Evolutionary conservation across 2,888 invertebrate genomes (phyloP).

Genomic region (Deilephila elpenor): DNA sequence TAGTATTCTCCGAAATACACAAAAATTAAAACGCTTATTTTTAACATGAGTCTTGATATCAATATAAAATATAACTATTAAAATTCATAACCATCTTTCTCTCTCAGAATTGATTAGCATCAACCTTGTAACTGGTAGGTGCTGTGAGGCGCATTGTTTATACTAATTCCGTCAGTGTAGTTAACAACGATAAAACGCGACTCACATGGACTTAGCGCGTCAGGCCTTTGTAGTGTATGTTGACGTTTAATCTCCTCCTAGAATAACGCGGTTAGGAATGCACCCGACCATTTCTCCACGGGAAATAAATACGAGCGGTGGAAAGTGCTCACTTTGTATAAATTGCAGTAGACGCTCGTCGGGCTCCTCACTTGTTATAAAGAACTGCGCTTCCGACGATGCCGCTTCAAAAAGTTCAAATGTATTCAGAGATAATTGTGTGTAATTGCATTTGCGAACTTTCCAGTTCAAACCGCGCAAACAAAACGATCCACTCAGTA

Average conservation of each 20-base stretch:
- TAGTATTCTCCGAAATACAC: too few species aligned
- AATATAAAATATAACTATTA: not conserved
- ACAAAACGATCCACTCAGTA: constrained; percentile 21
- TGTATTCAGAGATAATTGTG: constrained; percentile 43
- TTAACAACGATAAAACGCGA: constrained; percentile 18
- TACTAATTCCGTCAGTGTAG: constrained; percentile 14
- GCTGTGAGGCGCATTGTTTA: not conserved
- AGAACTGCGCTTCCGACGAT: constrained; percentile 47
- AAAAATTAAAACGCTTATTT: too few species aligned
- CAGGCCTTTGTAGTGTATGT: constrained; percentile 44
- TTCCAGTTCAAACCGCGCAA: constrained; percentile 35
- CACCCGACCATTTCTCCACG: constrained; percentile 51
- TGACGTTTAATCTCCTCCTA: constrained; percentile 57
- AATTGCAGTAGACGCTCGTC: constrained; percentile 54
- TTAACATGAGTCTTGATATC: too few species aligned
- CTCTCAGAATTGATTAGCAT: not conserved
- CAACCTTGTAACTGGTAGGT: not conserved
- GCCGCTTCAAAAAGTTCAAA: constrained; percentile 47
- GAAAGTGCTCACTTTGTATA: constrained; percentile 60
- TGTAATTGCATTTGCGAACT: constrained; percentile 49
- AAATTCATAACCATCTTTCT: too few species aligned
- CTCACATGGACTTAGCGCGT: constrained; percentile 35
- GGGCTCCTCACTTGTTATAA: constrained; percentile 53
- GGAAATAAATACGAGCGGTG: constrained; percentile 58
- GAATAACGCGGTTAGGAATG: constrained; percentile 52